Evolutionary conservation across 2,888 invertebrate species (phyloP), one percentile per base, ranked within the genome.

Genomic region (Theodoxus fluviatilis): DNA sequence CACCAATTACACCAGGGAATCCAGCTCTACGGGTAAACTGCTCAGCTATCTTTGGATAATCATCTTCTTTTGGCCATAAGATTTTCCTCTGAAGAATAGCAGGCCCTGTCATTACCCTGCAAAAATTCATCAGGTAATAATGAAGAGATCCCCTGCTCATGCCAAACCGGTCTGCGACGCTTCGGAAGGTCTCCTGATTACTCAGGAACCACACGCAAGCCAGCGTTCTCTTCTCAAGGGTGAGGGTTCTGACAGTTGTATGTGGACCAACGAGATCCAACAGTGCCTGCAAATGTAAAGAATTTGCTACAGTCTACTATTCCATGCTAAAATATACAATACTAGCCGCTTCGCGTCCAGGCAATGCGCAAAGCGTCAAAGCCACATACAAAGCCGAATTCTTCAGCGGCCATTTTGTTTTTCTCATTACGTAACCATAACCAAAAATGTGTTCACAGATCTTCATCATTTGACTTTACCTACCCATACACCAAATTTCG

Each of bases 161-260:
- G 15, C 67, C 70, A 67, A 72, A 74, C 9, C 72, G 63, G 47
- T 74, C 74, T 12, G 68, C 71, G 2, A 74, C 72, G 68, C 74
- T 55, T 6, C 69, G 55, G 35, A 71, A 71, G 12, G 64, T 69
- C n/a, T 73, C 71, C 52, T 49, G 57, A 25, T 71, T 71, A 25
- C 63, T 38, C 12, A 73, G 18, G 25, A 57, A 68, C 71, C 69
- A 73, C 2, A 69, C 18, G 25, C 69, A 69, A 18, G 65, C 71
- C 15, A 71, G 49, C 18, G 59, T 69, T 31, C 68, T 69, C 18
- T 38, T 47, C 37, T 73, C 67, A 15, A 73, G 37, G 18, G 70
- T 59, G 2, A 73, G 33, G 35, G 70, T 67, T 33, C 67, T 67
- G 18, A 67, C 67, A 1, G 38, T 22, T 3, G 38, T 38, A 25